phyloP scores from a whole-genome alignment of 1,140 invertebrate genomes.

The Cepaea nemoralis region DNA sequence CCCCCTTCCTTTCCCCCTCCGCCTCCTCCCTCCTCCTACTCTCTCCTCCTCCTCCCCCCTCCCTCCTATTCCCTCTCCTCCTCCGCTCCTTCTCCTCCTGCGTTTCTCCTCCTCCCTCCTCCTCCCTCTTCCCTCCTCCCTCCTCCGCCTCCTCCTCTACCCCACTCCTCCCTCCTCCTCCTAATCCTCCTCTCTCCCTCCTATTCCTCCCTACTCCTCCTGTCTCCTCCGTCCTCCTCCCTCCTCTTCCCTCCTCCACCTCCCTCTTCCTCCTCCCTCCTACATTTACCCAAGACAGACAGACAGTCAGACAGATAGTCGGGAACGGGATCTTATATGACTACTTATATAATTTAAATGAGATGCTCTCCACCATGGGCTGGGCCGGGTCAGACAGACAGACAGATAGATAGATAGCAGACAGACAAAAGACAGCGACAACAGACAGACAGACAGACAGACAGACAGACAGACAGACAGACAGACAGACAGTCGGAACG shows the following conservation, averaged over 20 bases:
- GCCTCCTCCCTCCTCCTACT: background rate
- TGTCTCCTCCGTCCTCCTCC: background rate
- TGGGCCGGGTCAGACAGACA: too few relatives aligned
- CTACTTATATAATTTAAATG: too few relatives aligned
- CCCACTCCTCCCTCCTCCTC: background rate
- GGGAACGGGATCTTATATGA: too few relatives aligned
- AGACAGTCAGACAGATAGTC: too few relatives aligned
- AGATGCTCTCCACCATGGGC: too few relatives aligned
- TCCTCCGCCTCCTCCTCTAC: too few relatives aligned
- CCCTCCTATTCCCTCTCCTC: background rate
- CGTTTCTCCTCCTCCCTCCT: background rate
- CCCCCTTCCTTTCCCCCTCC: too few relatives aligned
- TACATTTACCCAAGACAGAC: too few relatives aligned
- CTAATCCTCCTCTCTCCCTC: background rate
- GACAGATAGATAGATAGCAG: too few relatives aligned
- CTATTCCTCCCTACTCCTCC: background rate
- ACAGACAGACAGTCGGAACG: too few relatives aligned
- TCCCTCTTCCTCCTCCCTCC: background rate
- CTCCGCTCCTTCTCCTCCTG: background rate
- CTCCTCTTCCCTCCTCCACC: background rate
- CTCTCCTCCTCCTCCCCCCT: background rate
- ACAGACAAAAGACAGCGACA: too few relatives aligned
- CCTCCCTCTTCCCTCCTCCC: background rate
- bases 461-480: constrained; percentile 25
- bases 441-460: too few relatives aligned